phyloP scores from a whole-genome alignment of 1,140 invertebrate genomes.

The Pectinophora gossypiella region DNA sequence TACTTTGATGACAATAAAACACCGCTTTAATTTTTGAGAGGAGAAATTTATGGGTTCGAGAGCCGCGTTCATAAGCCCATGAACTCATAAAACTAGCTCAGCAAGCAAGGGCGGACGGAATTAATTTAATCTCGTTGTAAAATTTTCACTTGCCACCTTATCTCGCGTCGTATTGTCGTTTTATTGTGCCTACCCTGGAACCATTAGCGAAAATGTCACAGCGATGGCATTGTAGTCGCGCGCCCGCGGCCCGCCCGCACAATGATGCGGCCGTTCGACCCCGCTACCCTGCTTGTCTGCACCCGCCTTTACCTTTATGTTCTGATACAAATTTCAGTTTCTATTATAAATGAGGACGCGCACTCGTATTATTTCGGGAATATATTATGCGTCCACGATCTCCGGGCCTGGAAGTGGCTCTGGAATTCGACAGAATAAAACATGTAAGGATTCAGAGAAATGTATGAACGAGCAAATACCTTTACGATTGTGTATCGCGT shows the following conservation, averaged over 20 bases:
- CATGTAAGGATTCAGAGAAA: conserved; percentile 12
- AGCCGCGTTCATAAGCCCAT: not conserved
- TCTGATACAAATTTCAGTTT: conserved; percentile 60
- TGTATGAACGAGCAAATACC: conserved; percentile 50
- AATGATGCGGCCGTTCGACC: conserved; percentile 65
- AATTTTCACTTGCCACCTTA: conserved; percentile 73
- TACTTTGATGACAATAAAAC: not conserved
- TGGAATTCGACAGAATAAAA: too few relatives aligned
- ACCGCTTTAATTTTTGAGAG: not conserved
- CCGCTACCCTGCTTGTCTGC: conserved; percentile 44
- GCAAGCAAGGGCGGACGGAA: conserved; percentile 20
- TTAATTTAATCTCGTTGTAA: conserved; percentile 69
- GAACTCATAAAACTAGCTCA: conserved; percentile 1
- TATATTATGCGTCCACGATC: not conserved
- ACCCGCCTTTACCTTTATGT: conserved; percentile 53
- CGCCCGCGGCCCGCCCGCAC: conserved; percentile 56
- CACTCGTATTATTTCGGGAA: conserved; percentile 34
- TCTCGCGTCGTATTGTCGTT: conserved; percentile 69
- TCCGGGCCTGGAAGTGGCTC: too few relatives aligned
- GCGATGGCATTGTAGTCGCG: conserved; percentile 63
- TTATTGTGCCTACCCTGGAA: conserved; percentile 71
- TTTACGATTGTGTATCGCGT: conserved; percentile 42
- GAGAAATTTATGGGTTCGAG: not conserved
- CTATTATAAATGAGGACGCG: conserved; percentile 54
- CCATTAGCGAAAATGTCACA: conserved; percentile 74